Evolutionary conservation across 2,797 vertebrate species (phyloP), one percentile per base, ranked within the genome.

Genomic region (Phyllotis vaccarum): DNA sequence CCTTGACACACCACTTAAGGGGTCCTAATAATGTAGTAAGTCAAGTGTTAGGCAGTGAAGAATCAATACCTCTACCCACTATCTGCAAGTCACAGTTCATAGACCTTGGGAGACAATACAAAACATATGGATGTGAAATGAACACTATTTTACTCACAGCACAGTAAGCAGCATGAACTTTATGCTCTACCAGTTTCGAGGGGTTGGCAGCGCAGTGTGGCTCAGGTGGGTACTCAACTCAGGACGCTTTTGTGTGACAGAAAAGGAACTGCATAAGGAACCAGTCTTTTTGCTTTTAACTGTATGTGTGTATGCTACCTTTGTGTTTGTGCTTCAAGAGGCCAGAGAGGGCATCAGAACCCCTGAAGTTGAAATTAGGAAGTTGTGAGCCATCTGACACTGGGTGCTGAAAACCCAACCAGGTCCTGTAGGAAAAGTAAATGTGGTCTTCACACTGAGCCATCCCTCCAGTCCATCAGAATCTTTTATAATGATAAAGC

Each of bases 1-100:
- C 11, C 76, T 81, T 3, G 40, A 66, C 60, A 85, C 7, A 85
- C 2, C 62, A 83, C 43, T 66, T 58, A 94, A 72, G 54, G 75
- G 56, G 22, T 60, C 87, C 86, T 92, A 29, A 95, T 81, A 94
- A 29, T 29, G 43, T 10, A 31, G 46, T 94, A 90, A 90, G 21
- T 31, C 87, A 27, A 79, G 2, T 72, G 40, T 79, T 56, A 88
- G 66, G 34, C 66, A 85, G 29, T 86, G 46, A 89, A 40, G 40
- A 43, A 46, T 37, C 75, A 64, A 40, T 37, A 37, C 46, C 79
- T 68, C 56, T 86, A 62, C 70, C 76, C 40, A 66, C 31, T 21
- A n/a, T n/a, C n/a, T n/a, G n/a, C n/a, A n/a, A n/a, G n/a, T n/a
- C n/a, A 93, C 54, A 96, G 58, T 81, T 91, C 56, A 81, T 29